Evolutionary conservation across 1,140 invertebrate species (phyloP).

Genomic region (Saccostrea glomerata): DNA sequence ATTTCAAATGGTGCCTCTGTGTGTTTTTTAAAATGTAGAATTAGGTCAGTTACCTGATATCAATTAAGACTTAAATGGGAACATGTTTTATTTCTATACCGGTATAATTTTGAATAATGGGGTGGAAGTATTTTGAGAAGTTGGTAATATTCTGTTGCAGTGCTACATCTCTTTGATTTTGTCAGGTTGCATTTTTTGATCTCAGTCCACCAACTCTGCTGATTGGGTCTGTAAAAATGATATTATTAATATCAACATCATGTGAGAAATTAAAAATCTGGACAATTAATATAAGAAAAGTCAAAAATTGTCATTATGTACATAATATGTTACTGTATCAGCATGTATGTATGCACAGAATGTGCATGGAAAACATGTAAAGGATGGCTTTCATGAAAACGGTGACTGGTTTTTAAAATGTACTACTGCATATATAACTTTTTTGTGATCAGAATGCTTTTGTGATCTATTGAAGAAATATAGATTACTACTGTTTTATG

Average conservation of each 20-base stretch:
- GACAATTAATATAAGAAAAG: not conserved
- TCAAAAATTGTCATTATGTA: constrained; percentile 12
- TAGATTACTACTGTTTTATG: not conserved
- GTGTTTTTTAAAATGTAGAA: not conserved
- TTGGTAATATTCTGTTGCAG: not conserved
- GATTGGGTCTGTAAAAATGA: constrained; percentile 8
- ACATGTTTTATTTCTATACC: not conserved
- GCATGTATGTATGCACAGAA: constrained; percentile 7
- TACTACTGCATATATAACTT: constrained; percentile 9
- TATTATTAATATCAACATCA: constrained; percentile 6
- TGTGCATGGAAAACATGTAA: not conserved
- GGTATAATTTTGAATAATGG: too few relatives aligned
- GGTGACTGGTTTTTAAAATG: constrained; percentile 22
- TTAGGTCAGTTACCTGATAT: not conserved
- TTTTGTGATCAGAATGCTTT: not conserved
- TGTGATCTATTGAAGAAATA: not conserved
- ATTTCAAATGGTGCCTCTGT: not conserved
- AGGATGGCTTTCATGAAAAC: constrained; percentile 11
- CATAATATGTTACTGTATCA: constrained; percentile 2
- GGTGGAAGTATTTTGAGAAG: not conserved
- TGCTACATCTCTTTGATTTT: constrained; percentile 24
- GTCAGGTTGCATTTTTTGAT: constrained; percentile 20
- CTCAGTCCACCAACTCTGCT: constrained; percentile 3
- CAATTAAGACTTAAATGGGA: not conserved
- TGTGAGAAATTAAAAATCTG: not conserved